Evolutionary conservation across 2,888 invertebrate genomes (phyloP), one percentile per base, ranked within the genome.

Genomic region (Polyommatus icarus): DNA sequence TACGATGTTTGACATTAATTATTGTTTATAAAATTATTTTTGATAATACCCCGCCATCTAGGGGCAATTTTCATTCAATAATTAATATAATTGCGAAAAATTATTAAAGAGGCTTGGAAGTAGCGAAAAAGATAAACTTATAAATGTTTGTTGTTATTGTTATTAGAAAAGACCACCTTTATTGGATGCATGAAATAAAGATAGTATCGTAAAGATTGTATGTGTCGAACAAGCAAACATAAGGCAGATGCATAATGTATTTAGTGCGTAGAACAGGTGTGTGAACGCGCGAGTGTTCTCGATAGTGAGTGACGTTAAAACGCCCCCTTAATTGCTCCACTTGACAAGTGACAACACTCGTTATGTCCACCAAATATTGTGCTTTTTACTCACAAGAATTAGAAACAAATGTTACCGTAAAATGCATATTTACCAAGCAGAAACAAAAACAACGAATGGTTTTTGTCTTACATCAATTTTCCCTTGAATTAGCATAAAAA

Each of bases 261-360:
- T 82, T 80, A 80, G 83, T 81, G 67, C 76, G 80, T 80, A 78
- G 80, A 86, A 87, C 87, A 86, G 87, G 87, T 89, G 88, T 88
- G 91, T 82, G 88, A 89, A 88, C 82, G 71, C 77, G 81, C 89
- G 84, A 86, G 87, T 90, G 90, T 82, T 79, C 78, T 76, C 76
- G 87, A 86, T 84, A 82, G 82, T 86, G 87, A 88, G 84, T 87
- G 89, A 87, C 87, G 83, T 77, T 78, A 79, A 80, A 82, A 81
- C 81, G 81, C 82, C 82, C 81, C 84, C 83, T 84, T 87, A 88
- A 86, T 85, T 85, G 85, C 83, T 78, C 77, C 78, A 82, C 81
- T 83, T 83, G 84, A 85, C 84, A 83, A 78, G 81, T 82, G 84
- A 84, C 85, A 84, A 81, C 79, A 78, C 81, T 80, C 80, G 80